These are phyloP conservation scores for Phoenicopterus ruber DNA, from an alignment of 2,113 vertebrate species.

Conservation along the genomic window DNA sequence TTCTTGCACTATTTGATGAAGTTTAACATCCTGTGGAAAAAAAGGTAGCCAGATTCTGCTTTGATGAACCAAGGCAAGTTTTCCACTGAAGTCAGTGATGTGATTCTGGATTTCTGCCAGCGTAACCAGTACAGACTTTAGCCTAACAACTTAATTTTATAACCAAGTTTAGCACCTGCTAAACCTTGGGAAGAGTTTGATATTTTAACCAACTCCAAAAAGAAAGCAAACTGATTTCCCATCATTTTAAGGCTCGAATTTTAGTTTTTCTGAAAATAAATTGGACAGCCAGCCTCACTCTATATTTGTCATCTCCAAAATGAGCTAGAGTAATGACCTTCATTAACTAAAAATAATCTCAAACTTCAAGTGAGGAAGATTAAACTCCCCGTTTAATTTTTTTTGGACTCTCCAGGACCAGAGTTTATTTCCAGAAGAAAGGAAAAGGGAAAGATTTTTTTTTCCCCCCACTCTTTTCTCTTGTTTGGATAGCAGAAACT, in stretches of 20 bases:
- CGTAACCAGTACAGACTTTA: background rate
- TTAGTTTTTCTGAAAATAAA: constrained; percentile 23
- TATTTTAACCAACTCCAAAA: background rate
- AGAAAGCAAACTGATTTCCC: background rate
- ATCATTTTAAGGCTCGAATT: background rate
- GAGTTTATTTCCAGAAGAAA: background rate
- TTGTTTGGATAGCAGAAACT: background rate
- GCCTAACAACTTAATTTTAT: background rate
- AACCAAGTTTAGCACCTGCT: constrained; percentile 3
- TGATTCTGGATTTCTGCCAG: constrained; percentile 4
- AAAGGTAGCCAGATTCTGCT: background rate
- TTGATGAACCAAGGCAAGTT: background rate
- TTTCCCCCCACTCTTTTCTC: background rate
- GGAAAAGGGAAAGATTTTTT: background rate
- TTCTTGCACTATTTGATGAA: background rate
- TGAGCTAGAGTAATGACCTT: constrained; percentile 23
- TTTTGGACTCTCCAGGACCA: background rate
- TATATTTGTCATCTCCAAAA: constrained; percentile 15
- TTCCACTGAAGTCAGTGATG: background rate
- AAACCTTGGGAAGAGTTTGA: background rate
- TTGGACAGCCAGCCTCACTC: background rate
- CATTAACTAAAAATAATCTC: constrained; percentile 35
- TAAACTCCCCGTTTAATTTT: background rate
- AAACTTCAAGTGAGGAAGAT: constrained; percentile 15
- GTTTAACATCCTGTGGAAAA: background rate